Base-by-base conservation (phyloP, 2,113 vertebrate species). In the Danio rerio region DNA sequence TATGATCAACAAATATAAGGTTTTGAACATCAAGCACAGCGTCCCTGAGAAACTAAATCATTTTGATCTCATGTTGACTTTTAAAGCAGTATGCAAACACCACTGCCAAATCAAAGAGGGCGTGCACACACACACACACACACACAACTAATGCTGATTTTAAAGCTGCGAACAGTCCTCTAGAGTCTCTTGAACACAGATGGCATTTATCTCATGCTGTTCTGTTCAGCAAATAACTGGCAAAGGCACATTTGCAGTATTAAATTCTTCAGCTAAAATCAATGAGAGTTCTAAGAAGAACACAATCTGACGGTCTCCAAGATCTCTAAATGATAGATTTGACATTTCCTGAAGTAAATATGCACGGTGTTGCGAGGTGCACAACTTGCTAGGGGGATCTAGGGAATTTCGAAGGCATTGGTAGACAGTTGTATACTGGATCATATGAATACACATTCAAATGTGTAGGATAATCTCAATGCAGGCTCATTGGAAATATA, bases 171-270 rank as follows among this genome's bases (percentile, higher is more conserved):
- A 61, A 9, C 58, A 68, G 42, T 47, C 65, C 42, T 68, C 65
- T 68, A 68, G 65, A 68, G 43, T n/a, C 16, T 68, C 43, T 68
- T 47, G 16, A 68, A 11, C 65, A 68, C 43, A 68, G 65, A 68
- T 68, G 65, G 65, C 43, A 47, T 45, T 18, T 45, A 47, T 3
- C 5, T 0, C 31, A 65, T 40, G 18, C 9, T 10, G 43, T 5
- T 11, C 16, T 47, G 65, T 68, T 11, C 16, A 68, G 16, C 9
- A 12, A 47, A 68, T 47, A 68, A 68, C 43, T 68, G 65, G 43
- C 65, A 47, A 68, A 68, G 65, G 16, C 65, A 68, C n/a, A 68
- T 12, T 68, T 68, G 65, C 42, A 47, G 43, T 11, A 68, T 10
- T 68, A 68, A 42, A 68, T 42, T 45, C 16, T 68, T 68, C 2